Conservation (phyloP, 2,797 vertebrate genomes). For the Halcyon chelicuti region DNA sequence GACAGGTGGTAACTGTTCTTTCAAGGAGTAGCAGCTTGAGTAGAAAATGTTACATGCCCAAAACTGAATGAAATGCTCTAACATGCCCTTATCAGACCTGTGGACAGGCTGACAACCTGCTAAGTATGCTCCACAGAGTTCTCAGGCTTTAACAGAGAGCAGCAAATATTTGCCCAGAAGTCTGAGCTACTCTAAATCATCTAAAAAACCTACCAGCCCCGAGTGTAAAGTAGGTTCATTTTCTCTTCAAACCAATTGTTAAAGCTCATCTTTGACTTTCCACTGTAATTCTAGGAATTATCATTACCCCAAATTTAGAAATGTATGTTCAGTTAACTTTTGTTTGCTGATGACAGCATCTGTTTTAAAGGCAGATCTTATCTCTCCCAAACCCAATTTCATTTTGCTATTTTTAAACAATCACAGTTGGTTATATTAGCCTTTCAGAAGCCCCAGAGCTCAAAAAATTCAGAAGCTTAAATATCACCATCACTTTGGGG, state of each 20-base stretch:
- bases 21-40: neutral
- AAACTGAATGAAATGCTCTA: neutral
- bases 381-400: neutral
- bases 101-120: neutral
- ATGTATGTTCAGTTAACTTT: neutral
- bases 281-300: neutral
- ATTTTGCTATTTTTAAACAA: neutral
- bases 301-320: neutral
- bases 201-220: neutral
- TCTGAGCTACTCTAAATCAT: neutral
- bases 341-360: neutral
- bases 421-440: neutral
- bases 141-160: neutral
- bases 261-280: neutral
- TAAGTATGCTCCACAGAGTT: neutral
- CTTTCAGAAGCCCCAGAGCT: neutral
- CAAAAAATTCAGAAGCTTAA: neutral
- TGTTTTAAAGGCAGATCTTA: neutral
- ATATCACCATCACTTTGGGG: neutral
- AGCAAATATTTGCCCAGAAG: neutral
- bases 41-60: neutral
- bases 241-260: neutral
- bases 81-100: neutral
- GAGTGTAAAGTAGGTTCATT: neutral
- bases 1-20: neutral